Base-by-base conservation (phyloP, 1,140 invertebrate species). In the Nebria ingens region DNA sequence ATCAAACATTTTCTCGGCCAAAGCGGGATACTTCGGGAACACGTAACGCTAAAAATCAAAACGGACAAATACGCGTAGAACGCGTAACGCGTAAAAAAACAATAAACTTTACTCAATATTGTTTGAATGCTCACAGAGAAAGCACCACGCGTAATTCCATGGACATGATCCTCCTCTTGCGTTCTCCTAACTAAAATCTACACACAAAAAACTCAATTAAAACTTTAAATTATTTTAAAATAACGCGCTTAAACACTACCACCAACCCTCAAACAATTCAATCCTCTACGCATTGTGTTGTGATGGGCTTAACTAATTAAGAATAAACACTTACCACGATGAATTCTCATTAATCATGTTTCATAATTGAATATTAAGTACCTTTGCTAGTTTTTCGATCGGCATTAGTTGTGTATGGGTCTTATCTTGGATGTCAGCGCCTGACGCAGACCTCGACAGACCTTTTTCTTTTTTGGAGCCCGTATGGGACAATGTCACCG, bases 21-120 rank as follows among this genome's bases (percentile, higher is more conserved):
- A 73, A 58, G 87, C 79, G 1, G 79, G 76, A 70, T 89, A 86
- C 67, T 80, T 79, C n/a, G 86, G 85, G 71, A 90, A 89, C 58
- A 90, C 71, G 70, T 85, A 86, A 59, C 77, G 78, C 79, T 86
- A 73, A 52, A 76, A 76, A 58, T 73, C 62, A 55, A 21, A 23
- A n/a, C 49, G 6, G 11, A 17, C 22, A 21, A 52, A 29, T 45
- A 45, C 21, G 2, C 19, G 3, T 45, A 38, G 2, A 54, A 51
- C 34, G 54, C n/a, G 22, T 45, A 50, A 15, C n/a, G 22, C n/a
- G n/a, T n/a, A n/a, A n/a, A n/a, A n/a, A n/a, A n/a, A n/a, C n/a
- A n/a, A n/a, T n/a, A n/a, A n/a, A n/a, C n/a, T n/a, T n/a, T n/a
- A n/a, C n/a, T n/a, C n/a, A n/a, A n/a, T n/a, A 19, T 19, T 59